A percentile compares a stretch with the other conserved stretches of the same genome.
phyloP scores from a whole-genome alignment of 2,888 invertebrate species.

The Folsomia candida region DNA sequence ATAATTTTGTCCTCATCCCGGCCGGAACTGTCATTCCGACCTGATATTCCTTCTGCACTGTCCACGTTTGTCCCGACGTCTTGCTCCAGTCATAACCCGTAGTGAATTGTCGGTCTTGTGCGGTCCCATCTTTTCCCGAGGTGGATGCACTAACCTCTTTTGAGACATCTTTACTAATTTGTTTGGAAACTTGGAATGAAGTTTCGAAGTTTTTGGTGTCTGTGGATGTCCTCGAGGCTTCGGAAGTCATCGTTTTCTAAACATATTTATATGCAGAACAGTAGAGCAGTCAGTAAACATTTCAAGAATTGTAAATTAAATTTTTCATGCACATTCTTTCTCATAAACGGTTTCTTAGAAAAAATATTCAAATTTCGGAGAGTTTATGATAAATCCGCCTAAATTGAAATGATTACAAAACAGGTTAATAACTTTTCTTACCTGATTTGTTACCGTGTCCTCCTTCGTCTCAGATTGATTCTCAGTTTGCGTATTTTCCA shows the following conservation, averaged over 20 bases:
- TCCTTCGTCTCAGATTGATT: background rate
- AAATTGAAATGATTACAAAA: too few species aligned
- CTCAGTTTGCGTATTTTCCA: background rate
- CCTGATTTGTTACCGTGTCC: too few species aligned
- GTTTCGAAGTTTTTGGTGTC: background rate
- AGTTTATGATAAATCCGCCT: too few species aligned
- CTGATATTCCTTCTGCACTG: background rate
- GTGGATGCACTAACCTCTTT: background rate
- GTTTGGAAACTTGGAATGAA: background rate
- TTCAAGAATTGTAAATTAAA: too few species aligned
- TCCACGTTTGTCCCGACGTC: background rate
- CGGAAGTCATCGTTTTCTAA: background rate
- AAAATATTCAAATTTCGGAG: too few species aligned
- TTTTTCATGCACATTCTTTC: too few species aligned
- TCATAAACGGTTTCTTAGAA: too few species aligned
- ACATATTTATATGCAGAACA: too few species aligned
- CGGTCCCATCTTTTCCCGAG: background rate
- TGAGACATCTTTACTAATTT: background rate
- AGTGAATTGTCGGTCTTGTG: background rate
- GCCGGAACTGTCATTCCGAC: background rate
- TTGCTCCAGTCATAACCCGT: conserved; percentile 7
- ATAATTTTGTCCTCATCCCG: background rate
- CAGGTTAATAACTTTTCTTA: too few species aligned
- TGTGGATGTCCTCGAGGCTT: background rate
- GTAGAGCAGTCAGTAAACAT: too few species aligned